Conservation (phyloP, 2,113 vertebrate species). For the Bettongia penicillata region DNA sequence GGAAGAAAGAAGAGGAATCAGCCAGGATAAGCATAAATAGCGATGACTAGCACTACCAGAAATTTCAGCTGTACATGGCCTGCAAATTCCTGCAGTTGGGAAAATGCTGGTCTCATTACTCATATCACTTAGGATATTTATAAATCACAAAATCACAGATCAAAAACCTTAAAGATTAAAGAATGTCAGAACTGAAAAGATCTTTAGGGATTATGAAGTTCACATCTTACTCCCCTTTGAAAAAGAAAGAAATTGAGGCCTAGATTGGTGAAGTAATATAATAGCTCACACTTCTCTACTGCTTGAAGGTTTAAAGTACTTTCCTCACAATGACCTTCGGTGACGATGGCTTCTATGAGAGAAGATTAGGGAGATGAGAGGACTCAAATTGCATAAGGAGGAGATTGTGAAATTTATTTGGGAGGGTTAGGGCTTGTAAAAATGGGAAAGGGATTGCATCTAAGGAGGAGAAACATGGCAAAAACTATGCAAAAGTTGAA, state of each 20-base stretch:
- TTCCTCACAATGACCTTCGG: not conserved
- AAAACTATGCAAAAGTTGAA: not conserved
- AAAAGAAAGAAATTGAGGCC: not conserved
- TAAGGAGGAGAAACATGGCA: not conserved
- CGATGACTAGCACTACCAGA: not conserved
- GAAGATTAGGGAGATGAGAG: not conserved
- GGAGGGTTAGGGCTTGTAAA: not conserved
- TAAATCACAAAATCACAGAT: constrained; percentile 14
- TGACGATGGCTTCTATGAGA: not conserved
- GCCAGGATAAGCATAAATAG: constrained; percentile 2
- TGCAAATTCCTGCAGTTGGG: constrained; percentile 3
- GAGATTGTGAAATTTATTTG: not conserved
- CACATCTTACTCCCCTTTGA: not conserved
- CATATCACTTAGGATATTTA: not conserved
- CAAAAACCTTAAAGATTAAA: constrained; percentile 27
- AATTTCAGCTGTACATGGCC: not conserved
- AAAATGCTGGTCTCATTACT: constrained; percentile 31
- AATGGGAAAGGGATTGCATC: not conserved
- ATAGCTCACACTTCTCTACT: not conserved
- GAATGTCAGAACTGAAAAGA: not conserved
- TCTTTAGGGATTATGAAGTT: not conserved
- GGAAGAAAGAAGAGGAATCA: not conserved
- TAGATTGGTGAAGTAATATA: not conserved
- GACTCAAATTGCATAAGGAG: not conserved
- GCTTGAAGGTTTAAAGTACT: not conserved